Base-by-base conservation (phyloP, 1,140 invertebrate species). In the Ptiloglossa arizonensis region DNA sequence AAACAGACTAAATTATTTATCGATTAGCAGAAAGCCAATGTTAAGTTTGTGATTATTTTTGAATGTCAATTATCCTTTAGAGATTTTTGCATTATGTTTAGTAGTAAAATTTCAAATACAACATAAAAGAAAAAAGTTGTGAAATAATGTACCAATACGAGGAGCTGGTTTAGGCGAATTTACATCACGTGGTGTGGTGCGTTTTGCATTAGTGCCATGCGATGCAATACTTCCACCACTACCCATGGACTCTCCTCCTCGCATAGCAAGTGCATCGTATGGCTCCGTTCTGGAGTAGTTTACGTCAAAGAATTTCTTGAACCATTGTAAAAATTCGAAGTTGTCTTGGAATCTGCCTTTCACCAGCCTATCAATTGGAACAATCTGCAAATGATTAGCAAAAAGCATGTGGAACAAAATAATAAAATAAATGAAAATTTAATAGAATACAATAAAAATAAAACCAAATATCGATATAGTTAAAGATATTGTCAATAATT, bases 261-360 rank as follows among this genome's bases (percentile, higher is more conserved):
- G 94, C 87, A 96, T 96, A 66, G 94, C 95, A 81, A 98, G 91
- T 56, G 98, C 95, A 94, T 99, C 97, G 93, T 99, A 99, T 50
- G 83, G 85, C 80, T 97, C 97, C 83, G 95, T 94, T 89, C 97
- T 97, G 91, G 96, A 95, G 94, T 98, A 99, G 94, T 99, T 99
- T 80, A 98, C 98, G 94, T 99, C 98, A 94, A 99, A 99, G 93
- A 99, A 99, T 93, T 98, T 98, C 95, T 99, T 99, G 94, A 99
- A 99, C 98, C 98, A 99, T 94, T 99, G 98, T 82, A 99, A 95
- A 94, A 99, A 99, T 93, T 99, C 98, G 95, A 99, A 99, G 94
- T 99, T 99, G 94, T 99, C 98, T 95, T 98, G 97, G 93, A 98
- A 99, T 85, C 97, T 95, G 89, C 97, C 97, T 94, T 98, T 98